phyloP scores from a whole-genome alignment of 92 coral and sea anemone genomes.

The Ricordea florida region DNA sequence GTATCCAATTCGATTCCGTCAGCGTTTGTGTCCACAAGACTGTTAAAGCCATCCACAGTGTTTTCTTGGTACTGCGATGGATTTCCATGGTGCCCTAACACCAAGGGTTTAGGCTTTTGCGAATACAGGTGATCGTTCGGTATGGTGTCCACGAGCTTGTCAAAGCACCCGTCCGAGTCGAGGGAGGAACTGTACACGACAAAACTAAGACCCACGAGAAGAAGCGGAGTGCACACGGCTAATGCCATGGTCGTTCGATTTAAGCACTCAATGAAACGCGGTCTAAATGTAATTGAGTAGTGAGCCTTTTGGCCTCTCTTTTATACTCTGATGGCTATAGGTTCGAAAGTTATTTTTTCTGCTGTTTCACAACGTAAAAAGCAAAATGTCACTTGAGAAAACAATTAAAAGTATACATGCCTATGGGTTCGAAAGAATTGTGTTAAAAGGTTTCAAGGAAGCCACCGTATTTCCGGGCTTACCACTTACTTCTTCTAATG shows the following conservation, averaged over 20 bases:
- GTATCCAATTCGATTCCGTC: slow-evolving; percentile 93
- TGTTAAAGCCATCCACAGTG: slow-evolving; percentile 85
- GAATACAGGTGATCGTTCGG: slow-evolving; percentile 72
- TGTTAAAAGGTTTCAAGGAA: no score
- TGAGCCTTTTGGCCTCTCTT: no score
- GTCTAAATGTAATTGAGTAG: no score
- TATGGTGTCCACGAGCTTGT: not conserved
- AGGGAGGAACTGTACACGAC: not conserved
- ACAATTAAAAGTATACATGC: no score
- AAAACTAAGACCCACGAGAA: not conserved
- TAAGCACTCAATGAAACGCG: no score
- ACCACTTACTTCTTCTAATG: no score
- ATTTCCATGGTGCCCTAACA: slow-evolving; percentile 95
- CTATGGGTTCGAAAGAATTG: no score
- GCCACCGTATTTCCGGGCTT: no score
- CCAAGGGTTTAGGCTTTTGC: slow-evolving; percentile 72
- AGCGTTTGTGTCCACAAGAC: slow-evolving; percentile 74
- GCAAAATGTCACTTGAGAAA: no score
- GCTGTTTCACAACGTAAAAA: no score
- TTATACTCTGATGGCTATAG: no score
- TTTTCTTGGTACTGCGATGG: slow-evolving; percentile 88
- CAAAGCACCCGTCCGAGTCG: not conserved
- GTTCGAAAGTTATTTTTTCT: no score
- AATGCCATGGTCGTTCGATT: not conserved
- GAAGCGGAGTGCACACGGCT: not conserved